A percentile compares a stretch with the other conserved stretches of the same genome.
Conservation (phyloP, 2,888 invertebrate species). For the Icerya purchasi region DNA sequence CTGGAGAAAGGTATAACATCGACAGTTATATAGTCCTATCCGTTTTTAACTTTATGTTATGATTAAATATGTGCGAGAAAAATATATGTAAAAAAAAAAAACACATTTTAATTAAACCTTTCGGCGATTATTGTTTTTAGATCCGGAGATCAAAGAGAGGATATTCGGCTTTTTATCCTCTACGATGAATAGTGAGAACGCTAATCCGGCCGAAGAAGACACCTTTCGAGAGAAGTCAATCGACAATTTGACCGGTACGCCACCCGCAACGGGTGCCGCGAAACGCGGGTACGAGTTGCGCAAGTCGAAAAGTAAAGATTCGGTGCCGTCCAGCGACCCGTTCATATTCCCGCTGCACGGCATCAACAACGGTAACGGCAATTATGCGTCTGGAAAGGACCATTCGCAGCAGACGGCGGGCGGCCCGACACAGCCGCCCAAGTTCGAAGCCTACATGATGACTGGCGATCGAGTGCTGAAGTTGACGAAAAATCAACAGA, state of each 20-base stretch:
- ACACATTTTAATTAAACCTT: no score
- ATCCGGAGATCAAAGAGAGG: constrained; percentile 61
- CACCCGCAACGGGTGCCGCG: constrained; percentile 11
- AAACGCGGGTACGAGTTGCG: neutral
- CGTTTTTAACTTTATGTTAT: no score
- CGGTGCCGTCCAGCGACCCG: constrained; percentile 2
- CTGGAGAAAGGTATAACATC: no score
- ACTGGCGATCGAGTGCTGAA: constrained; percentile 90
- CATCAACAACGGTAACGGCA: neutral
- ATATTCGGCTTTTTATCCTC: constrained; percentile 25
- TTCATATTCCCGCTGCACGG: constrained; percentile 7
- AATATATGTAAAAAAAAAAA: no score
- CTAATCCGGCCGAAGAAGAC: constrained; percentile 1
- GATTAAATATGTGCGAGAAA: no score
- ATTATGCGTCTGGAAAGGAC: neutral
- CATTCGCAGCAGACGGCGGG: neutral
- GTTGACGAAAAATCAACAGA: constrained; percentile 59
- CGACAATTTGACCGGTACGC: constrained; percentile 1
- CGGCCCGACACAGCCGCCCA: constrained; percentile 23
- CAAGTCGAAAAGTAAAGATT: neutral
- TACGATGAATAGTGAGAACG: constrained; percentile 14
- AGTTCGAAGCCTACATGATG: constrained; percentile 93
- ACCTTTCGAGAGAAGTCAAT: neutral
- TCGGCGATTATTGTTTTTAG: constrained; percentile 37
- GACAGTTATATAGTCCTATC: no score